Evolutionary conservation across 2,113 vertebrate genomes (phyloP).

Genomic region (Rhinoderma darwinii): DNA sequence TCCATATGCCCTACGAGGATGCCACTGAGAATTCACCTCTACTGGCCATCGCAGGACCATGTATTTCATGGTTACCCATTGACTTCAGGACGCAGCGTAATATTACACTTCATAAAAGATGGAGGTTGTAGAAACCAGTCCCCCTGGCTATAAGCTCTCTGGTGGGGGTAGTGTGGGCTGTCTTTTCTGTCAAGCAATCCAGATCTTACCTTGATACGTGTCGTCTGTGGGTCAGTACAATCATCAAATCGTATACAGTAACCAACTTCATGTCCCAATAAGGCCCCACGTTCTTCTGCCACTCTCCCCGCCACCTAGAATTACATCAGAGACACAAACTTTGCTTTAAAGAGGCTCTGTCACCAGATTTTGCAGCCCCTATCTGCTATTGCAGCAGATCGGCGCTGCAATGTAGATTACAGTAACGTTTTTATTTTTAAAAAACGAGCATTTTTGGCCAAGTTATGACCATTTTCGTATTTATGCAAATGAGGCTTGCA

Average conservation of each 20-base stretch:
- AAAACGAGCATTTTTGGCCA: no score
- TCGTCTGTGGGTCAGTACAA: slow-evolving; percentile 88
- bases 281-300: slow-evolving; percentile 91
- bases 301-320: slow-evolving; percentile 89
- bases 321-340: neutral
- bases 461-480: no score
- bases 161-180: no score
- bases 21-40: neutral
- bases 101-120: neutral
- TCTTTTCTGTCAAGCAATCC: neutral
- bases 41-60: neutral
- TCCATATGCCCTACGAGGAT: neutral
- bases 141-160: neutral
- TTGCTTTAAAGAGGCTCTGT: no score
- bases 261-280: slow-evolving; percentile 95
- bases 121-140: no score
- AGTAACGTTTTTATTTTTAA: no score
- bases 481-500: no score
- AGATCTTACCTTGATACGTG: slow-evolving; percentile 89
- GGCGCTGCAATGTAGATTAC: no score
- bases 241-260: slow-evolving; percentile 98
- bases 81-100: no score
- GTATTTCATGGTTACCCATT: neutral
- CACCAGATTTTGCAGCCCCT: no score
- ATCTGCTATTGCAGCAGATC: no score